These are phyloP conservation scores for Pyrgilauda ruficollis DNA, from an alignment of 2,113 vertebrate species.

Conservation along the genomic window DNA sequence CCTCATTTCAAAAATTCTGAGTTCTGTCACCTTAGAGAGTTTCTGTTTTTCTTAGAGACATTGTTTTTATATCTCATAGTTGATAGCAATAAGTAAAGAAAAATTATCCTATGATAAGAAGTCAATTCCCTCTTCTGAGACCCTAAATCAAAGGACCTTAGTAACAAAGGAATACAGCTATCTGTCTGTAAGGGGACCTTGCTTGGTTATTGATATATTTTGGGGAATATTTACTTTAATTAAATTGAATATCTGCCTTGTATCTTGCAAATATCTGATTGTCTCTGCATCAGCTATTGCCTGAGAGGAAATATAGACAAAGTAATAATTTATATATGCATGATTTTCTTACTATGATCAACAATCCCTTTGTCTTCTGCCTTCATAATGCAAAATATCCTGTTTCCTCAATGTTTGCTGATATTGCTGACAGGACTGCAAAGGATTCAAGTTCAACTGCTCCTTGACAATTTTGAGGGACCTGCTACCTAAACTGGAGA, in stretches of 20 bases:
- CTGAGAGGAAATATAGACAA: constrained; percentile 37
- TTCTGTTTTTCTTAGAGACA: neutral
- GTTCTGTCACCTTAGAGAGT: neutral
- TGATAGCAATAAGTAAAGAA: constrained; percentile 23
- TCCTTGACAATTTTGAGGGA: neutral
- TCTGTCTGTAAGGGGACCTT: constrained; percentile 13
- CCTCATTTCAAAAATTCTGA: neutral
- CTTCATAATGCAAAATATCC: constrained; percentile 19
- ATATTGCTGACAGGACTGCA: neutral
- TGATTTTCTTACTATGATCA: neutral
- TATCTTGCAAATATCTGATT: constrained; percentile 50
- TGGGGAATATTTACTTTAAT: constrained; percentile 52
- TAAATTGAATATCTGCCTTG: constrained; percentile 48
- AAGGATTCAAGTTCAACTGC: neutral
- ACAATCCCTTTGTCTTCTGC: constrained; percentile 17
- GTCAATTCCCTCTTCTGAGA: neutral
- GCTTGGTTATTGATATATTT: constrained; percentile 31
- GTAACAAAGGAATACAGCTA: constrained; percentile 29
- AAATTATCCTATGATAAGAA: neutral
- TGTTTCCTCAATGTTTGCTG: neutral
- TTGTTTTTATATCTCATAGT: neutral
- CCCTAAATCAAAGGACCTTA: neutral
- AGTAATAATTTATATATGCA: constrained; percentile 28
- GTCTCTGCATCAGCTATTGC: constrained; percentile 15
- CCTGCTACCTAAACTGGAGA: neutral